These are phyloP conservation scores for Netelia fuscicornis DNA, from an alignment of 2,888 invertebrate genomes.

Conservation along the genomic window DNA sequence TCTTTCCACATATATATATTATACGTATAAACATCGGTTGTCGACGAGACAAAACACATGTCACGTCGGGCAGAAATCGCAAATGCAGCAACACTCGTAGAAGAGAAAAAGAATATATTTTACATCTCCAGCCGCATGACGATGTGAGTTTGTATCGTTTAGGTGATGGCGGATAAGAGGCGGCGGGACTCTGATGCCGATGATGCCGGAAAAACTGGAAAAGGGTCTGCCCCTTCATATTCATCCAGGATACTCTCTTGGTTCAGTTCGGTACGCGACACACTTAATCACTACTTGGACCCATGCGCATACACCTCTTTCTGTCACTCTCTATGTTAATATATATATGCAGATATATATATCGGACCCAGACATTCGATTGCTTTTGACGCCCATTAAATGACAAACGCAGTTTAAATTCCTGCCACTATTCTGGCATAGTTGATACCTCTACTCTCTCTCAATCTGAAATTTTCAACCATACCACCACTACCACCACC, in stretches of 20 bases:
- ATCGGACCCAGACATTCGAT: background rate
- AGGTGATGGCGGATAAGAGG: slow-evolving; percentile 84
- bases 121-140: slow-evolving; percentile 69
- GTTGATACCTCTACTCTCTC: background rate
- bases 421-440: background rate
- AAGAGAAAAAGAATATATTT: slow-evolving; percentile 27
- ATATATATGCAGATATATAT: slow-evolving; percentile 8
- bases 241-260: slow-evolving; percentile 84
- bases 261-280: slow-evolving; percentile 85
- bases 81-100: slow-evolving; percentile 21
- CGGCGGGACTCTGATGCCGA: slow-evolving; percentile 83
- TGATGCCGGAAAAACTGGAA: slow-evolving; percentile 81
- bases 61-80: background rate
- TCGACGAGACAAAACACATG: background rate
- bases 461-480: background rate
- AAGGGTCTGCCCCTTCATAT: slow-evolving; percentile 82
- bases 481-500: background rate
- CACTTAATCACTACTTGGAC: slow-evolving; percentile 83
- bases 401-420: background rate
- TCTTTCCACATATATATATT: slow-evolving; percentile 15
- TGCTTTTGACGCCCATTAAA: background rate
- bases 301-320: slow-evolving; percentile 81
- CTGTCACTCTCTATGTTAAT: slow-evolving; percentile 35
- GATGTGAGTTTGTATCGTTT: slow-evolving; percentile 83
- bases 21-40: background rate